phyloP scores from a whole-genome alignment of 2,888 invertebrate species.

The Syrphus vitripennis region DNA sequence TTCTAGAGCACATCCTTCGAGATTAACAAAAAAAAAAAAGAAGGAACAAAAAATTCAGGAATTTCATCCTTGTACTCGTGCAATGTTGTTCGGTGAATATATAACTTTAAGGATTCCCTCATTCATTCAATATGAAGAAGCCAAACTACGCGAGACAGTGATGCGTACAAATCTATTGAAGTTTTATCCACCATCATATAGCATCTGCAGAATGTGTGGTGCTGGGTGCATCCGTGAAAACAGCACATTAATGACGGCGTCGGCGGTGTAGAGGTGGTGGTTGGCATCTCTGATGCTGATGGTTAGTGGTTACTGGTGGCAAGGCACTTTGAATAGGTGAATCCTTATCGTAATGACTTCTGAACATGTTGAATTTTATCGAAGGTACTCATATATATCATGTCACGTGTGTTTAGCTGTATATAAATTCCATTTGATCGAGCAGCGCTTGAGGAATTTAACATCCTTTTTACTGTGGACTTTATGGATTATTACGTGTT shows the following conservation, averaged over 20 bases:
- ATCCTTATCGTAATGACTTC: constrained; percentile 19
- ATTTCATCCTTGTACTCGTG: neutral
- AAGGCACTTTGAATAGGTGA: constrained; percentile 11
- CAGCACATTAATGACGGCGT: neutral
- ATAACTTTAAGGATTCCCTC: constrained; percentile 2
- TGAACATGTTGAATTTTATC: constrained; percentile 19
- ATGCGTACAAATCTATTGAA: constrained; percentile 33
- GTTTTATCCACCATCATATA: constrained; percentile 9
- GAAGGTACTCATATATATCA: neutral
- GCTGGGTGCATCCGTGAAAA: constrained; percentile 2
- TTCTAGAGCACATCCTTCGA: constrained; percentile 4
- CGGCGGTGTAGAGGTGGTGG: neutral
- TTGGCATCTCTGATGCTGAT: neutral
- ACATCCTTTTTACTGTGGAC: neutral
- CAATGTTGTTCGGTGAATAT: neutral
- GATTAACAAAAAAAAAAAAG: constrained; percentile 4
- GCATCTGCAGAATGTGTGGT: neutral
- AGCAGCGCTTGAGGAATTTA: constrained; percentile 9
- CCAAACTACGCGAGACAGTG: constrained; percentile 30
- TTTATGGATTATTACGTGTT: neutral
- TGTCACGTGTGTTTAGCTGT: constrained; percentile 20
- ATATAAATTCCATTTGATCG: constrained; percentile 4
- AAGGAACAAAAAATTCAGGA: constrained; percentile 10
- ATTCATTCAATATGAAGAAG: constrained; percentile 11
- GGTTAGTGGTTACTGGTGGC: neutral